phyloP scores from a whole-genome alignment of 2,113 vertebrate genomes.

The Steatornis caripensis region DNA sequence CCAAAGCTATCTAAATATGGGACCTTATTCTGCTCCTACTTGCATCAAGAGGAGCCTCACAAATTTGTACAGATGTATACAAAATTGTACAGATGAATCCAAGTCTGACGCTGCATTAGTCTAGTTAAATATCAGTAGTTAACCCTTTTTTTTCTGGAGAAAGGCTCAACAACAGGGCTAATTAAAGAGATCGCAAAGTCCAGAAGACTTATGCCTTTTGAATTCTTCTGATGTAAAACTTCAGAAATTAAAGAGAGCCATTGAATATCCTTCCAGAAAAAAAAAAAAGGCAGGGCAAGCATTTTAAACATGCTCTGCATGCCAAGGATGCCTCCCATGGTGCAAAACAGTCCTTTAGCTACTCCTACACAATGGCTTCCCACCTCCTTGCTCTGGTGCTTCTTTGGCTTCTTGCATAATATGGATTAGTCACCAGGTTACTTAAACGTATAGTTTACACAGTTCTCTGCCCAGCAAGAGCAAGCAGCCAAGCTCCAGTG shows the following conservation, averaged over 20 bases:
- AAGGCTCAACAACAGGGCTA: neutral
- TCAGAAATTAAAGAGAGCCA: neutral
- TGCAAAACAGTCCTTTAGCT: neutral
- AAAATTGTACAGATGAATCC: neutral
- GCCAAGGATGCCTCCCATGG: neutral
- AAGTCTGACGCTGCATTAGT: neutral
- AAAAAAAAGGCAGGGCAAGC: neutral
- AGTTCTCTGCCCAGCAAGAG: neutral
- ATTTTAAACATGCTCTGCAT: neutral
- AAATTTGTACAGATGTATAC: neutral
- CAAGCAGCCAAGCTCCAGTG: neutral
- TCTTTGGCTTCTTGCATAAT: neutral
- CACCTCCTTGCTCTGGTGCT: neutral
- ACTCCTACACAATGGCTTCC: neutral
- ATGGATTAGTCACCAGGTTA: neutral
- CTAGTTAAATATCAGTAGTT: neutral
- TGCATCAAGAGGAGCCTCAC: neutral
- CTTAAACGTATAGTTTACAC: neutral
- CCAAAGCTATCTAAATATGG: neutral
- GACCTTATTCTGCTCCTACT: neutral
- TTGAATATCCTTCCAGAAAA: neutral
- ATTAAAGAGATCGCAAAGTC: too few species aligned
- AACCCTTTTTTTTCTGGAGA: neutral
- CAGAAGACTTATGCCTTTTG: too few species aligned
- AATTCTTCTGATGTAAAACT: too few species aligned